phyloP scores from a whole-genome alignment of 2,113 vertebrate genomes.

The Pycnonotus jocosus region DNA sequence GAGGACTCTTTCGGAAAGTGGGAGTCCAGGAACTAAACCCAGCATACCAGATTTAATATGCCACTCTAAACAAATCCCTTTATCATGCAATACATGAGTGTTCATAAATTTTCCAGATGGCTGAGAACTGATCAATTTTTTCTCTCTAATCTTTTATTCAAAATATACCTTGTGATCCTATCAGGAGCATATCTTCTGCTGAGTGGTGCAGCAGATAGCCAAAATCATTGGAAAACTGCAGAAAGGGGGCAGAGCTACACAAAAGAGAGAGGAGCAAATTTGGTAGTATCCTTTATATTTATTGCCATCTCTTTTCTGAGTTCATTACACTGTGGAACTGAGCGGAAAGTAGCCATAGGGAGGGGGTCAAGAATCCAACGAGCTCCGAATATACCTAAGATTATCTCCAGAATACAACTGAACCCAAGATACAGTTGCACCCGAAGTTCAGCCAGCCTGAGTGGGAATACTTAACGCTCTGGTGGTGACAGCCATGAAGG shows the following conservation, averaged over 20 bases:
- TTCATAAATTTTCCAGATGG: constrained; percentile 57
- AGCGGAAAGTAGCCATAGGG: background rate
- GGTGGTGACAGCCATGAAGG: background rate
- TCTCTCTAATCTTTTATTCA: constrained; percentile 38
- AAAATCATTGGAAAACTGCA: constrained; percentile 58
- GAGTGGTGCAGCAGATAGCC: constrained; percentile 51
- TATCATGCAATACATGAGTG: constrained; percentile 30
- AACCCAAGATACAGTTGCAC: background rate
- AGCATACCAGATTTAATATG: constrained; percentile 72
- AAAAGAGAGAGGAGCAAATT: constrained; percentile 56
- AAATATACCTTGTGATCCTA: constrained; percentile 58
- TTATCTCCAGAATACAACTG: background rate
- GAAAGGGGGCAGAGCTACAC: constrained; percentile 54
- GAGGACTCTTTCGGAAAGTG: constrained; percentile 20
- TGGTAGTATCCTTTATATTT: constrained; percentile 42
- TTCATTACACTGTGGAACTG: background rate
- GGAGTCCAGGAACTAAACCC: constrained; percentile 50
- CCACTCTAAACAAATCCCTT: constrained; percentile 68
- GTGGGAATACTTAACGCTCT: background rate
- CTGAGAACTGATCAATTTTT: constrained; percentile 45
- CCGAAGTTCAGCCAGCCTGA: background rate
- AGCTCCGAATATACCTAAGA: background rate
- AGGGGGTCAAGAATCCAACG: background rate
- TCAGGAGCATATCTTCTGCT: constrained; percentile 41
- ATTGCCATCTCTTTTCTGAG: constrained; percentile 15